phyloP scores from a whole-genome alignment of 2,888 invertebrate species.

The Epinotia brunnichana region DNA sequence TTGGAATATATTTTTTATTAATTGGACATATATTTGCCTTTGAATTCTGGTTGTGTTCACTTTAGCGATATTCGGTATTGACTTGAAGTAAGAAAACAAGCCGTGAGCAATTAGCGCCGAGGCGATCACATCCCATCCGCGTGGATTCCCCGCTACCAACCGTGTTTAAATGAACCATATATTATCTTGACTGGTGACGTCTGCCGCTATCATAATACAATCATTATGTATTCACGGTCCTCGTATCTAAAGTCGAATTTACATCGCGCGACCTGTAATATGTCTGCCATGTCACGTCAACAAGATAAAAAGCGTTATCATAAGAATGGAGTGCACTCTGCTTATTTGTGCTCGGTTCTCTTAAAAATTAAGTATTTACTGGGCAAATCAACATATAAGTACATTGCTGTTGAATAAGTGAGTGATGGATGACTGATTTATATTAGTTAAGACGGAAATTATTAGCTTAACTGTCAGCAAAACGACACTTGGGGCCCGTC shows the following conservation, averaged over 20 bases:
- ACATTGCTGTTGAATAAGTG: too few species aligned
- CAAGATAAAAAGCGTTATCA: slow-evolving; percentile 80
- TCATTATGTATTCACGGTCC: slow-evolving; percentile 59
- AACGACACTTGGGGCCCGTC: slow-evolving; percentile 44
- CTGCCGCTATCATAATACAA: slow-evolving; percentile 56
- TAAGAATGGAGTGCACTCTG: slow-evolving; percentile 70
- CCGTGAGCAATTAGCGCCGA: slow-evolving; percentile 73
- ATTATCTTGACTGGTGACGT: slow-evolving; percentile 79
- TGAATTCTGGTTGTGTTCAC: neutral
- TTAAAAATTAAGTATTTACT: slow-evolving; percentile 58
- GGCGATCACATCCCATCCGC: slow-evolving; percentile 79
- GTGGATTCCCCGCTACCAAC: slow-evolving; percentile 82
- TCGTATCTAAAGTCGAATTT: slow-evolving; percentile 70
- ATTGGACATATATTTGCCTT: neutral
- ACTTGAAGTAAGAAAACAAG: slow-evolving; percentile 62
- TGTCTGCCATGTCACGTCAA: slow-evolving; percentile 80
- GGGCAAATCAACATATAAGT: neutral
- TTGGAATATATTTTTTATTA: neutral
- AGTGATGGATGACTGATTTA: neutral
- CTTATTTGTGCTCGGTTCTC: slow-evolving; percentile 79
- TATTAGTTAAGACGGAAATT: slow-evolving; percentile 47
- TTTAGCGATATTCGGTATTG: slow-evolving; percentile 8
- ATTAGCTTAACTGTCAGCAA: slow-evolving; percentile 50
- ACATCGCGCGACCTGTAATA: slow-evolving; percentile 61
- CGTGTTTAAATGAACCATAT: slow-evolving; percentile 80